Percentiles rank a stretch among this genome's conserved stretches.
phyloP scores from a whole-genome alignment of 2,888 invertebrate genomes.

The Petrolisthes manimaculis region DNA sequence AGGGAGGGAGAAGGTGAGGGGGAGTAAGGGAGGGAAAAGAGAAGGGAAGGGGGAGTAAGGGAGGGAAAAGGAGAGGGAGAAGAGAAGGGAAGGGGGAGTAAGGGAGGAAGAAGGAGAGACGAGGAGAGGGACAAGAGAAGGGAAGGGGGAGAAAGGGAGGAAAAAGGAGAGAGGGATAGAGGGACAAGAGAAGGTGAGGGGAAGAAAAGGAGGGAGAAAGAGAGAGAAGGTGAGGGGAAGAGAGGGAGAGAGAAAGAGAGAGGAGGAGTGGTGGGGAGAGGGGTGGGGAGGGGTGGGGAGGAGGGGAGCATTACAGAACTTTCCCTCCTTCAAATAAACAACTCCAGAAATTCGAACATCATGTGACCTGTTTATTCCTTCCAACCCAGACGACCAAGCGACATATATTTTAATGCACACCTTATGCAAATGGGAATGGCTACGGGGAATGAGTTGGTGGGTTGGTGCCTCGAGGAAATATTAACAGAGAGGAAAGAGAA shows the following conservation, averaged over 20 bases:
- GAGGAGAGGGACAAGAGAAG: not conserved
- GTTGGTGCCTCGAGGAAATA: too few relatives aligned
- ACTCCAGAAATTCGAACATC: too few relatives aligned
- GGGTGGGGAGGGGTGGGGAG: not conserved
- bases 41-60: not conserved
- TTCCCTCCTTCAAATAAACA: too few relatives aligned
- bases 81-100: not conserved
- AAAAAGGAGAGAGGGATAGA: not conserved
- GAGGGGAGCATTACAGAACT: not conserved
- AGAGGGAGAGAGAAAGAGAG: slow-evolving; percentile 16
- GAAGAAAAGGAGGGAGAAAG: slow-evolving; percentile 29
- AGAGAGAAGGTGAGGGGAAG: slow-evolving; percentile 28
- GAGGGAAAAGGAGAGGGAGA: not conserved
- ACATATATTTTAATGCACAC: too few relatives aligned
- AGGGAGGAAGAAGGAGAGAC: not conserved
- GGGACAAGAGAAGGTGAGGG: slow-evolving; percentile 7
- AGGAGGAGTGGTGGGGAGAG: slow-evolving; percentile 5
- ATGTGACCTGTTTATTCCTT: too few relatives aligned
- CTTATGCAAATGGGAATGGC: too few relatives aligned
- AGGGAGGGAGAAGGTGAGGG: too few relatives aligned
- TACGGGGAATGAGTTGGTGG: too few relatives aligned
- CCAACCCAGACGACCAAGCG: too few relatives aligned
- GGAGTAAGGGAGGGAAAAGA: not conserved
- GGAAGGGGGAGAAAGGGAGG: not conserved
- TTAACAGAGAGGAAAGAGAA: not conserved